Conservation (phyloP, 2,797 vertebrate species). For the Kryptolebias ocellatus region DNA sequence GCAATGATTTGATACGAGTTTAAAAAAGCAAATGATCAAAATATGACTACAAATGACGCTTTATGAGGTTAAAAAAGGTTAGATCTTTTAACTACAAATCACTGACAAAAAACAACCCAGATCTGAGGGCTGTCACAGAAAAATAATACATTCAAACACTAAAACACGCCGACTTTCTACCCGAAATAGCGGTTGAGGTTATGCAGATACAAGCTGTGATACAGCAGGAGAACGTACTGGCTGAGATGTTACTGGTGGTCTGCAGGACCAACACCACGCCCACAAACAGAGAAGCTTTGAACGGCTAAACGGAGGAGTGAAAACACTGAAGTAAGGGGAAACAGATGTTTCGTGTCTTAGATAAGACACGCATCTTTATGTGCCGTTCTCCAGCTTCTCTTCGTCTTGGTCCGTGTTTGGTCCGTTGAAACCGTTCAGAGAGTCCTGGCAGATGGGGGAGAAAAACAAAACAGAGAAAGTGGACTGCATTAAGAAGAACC, state of each 20-base stretch:
- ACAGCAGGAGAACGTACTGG: conserved; percentile 9
- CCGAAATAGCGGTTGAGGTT: neutral
- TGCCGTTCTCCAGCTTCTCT: conserved; percentile 32
- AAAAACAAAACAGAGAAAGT: conserved; percentile 12
- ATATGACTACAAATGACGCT: conserved; percentile 5
- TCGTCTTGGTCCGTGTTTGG: conserved; percentile 39
- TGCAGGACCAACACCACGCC: neutral
- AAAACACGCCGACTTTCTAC: neutral
- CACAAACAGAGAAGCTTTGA: conserved; percentile 13
- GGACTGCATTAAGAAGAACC: conserved; percentile 14
- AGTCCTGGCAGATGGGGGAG: conserved; percentile 53
- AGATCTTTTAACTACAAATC: neutral
- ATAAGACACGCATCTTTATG: conserved; percentile 15
- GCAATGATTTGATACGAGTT: conserved; percentile 24
- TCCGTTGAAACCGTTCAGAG: conserved; percentile 54
- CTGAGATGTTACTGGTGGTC: conserved; percentile 29
- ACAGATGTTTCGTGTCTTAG: neutral
- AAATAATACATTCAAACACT: conserved; percentile 15
- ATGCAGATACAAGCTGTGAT: conserved; percentile 5
- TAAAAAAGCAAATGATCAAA: conserved; percentile 32
- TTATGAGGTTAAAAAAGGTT: neutral
- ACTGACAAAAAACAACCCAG: conserved; percentile 3
- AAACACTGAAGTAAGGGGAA: neutral
- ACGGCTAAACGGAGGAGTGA: neutral
- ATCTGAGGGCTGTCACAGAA: conserved; percentile 2